phyloP scores from a whole-genome alignment of 2,888 invertebrate genomes.

The Athrips mouffetella region DNA sequence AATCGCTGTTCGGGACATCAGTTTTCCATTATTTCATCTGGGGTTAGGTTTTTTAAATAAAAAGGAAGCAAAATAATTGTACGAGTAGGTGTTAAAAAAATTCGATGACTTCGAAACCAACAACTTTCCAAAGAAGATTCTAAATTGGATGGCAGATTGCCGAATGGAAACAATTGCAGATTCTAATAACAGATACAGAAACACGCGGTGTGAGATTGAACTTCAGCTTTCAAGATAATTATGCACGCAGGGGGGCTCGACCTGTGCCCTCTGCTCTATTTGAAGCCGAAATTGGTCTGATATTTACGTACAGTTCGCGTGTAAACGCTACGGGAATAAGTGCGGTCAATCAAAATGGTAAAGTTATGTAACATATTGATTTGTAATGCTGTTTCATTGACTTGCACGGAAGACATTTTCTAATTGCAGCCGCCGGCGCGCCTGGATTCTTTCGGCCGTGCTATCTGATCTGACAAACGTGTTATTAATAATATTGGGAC shows the following conservation, averaged over 20 bases:
- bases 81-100: too few species aligned
- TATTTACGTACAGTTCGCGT: neutral
- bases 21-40: too few species aligned
- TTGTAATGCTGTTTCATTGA: slow-evolving; percentile 31
- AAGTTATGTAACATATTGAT: slow-evolving; percentile 10
- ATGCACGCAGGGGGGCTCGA: slow-evolving; percentile 14
- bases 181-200: slow-evolving; percentile 7
- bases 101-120: neutral
- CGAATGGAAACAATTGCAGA: slow-evolving; percentile 10
- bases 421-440: slow-evolving; percentile 40
- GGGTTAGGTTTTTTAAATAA: too few species aligned
- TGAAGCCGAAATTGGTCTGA: slow-evolving; percentile 1
- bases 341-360: neutral
- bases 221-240: slow-evolving; percentile 10
- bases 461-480: slow-evolving; percentile 36
- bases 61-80: slow-evolving; percentile 11
- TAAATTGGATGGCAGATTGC: neutral
- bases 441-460: slow-evolving; percentile 44
- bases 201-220: slow-evolving; percentile 6
- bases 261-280: slow-evolving; percentile 8
- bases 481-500: slow-evolving; percentile 32
- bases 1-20: slow-evolving; percentile 52
- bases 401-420: slow-evolving; percentile 38
- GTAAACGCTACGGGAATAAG: neutral
- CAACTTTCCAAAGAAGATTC: slow-evolving; percentile 4